These are phyloP conservation scores for Mormyrus hasselquistii DNA, from an alignment of 2,797 vertebrate species.

Conservation along the genomic window DNA sequence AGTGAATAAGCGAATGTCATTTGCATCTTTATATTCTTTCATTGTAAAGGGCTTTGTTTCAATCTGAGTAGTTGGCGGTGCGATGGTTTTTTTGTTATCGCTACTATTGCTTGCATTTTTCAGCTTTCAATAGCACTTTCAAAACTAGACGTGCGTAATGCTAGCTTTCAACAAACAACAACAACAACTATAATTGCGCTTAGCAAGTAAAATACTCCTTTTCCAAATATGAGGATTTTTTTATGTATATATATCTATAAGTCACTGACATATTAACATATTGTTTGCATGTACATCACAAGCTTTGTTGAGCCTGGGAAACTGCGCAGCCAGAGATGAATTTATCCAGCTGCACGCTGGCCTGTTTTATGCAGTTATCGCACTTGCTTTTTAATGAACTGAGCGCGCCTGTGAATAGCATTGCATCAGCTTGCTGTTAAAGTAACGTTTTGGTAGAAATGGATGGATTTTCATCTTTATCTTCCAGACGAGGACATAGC, in stretches of 20 bases:
- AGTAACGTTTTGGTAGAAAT: neutral
- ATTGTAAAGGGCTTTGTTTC: neutral
- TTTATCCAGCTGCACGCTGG: neutral
- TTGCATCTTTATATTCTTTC: neutral
- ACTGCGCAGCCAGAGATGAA: neutral
- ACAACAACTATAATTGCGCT: neutral
- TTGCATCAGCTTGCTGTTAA: conserved; percentile 3
- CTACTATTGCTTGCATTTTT: neutral
- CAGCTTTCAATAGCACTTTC: neutral
- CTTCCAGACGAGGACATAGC: neutral
- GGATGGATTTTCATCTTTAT: conserved; percentile 6
- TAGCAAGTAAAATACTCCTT: neutral
- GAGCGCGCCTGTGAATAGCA: neutral
- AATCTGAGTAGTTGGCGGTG: neutral
- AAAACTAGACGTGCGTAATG: neutral
- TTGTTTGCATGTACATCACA: neutral
- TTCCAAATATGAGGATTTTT: neutral
- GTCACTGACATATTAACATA: neutral
- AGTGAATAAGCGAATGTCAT: neutral
- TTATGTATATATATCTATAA: neutral
- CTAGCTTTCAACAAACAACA: neutral
- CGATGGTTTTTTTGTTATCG: neutral
- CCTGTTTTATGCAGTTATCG: neutral
- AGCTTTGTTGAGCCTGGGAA: neutral
- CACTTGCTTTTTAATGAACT: neutral